Conservation (phyloP, 2,888 invertebrate species). For the Dryadula phaetusa region DNA sequence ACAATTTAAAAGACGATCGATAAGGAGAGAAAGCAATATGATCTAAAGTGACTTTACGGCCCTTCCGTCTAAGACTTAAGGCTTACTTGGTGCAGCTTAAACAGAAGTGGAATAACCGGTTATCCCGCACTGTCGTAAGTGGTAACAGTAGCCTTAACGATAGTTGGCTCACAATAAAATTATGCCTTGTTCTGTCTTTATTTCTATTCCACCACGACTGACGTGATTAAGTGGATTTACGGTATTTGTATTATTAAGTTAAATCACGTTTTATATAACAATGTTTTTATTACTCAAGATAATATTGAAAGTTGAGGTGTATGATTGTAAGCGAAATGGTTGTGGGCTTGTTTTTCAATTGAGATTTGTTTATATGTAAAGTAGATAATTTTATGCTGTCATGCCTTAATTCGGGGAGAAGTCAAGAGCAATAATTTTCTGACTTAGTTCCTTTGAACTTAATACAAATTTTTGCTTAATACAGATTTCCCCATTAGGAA, state of each 20-base stretch:
- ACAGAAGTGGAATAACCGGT: conserved; percentile 73
- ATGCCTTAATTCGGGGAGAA: not conserved
- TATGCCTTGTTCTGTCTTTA: conserved; percentile 64
- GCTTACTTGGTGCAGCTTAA: conserved; percentile 62
- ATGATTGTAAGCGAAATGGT: not conserved
- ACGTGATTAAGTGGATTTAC: conserved; percentile 24
- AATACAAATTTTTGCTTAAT: too few species aligned
- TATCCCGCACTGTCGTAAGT: conserved; percentile 62
- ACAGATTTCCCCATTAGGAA: too few species aligned
- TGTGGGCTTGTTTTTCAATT: not conserved
- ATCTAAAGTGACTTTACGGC: conserved; percentile 48
- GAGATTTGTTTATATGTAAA: not conserved
- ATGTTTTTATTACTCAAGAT: not conserved
- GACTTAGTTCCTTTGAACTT: too few species aligned
- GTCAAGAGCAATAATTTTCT: too few species aligned
- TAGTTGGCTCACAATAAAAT: conserved; percentile 74
- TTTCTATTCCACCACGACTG: conserved; percentile 39
- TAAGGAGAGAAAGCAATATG: conserved; percentile 58
- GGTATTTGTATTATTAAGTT: conserved; percentile 11
- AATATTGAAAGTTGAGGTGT: not conserved
- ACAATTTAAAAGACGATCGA: conserved; percentile 53
- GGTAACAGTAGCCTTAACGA: conserved; percentile 78
- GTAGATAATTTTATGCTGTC: too few species aligned
- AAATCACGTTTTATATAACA: conserved; percentile 3
- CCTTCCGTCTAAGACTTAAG: conserved; percentile 56